Base-by-base conservation (phyloP, 2,113 vertebrate species). In the Bostrychus sinensis region DNA sequence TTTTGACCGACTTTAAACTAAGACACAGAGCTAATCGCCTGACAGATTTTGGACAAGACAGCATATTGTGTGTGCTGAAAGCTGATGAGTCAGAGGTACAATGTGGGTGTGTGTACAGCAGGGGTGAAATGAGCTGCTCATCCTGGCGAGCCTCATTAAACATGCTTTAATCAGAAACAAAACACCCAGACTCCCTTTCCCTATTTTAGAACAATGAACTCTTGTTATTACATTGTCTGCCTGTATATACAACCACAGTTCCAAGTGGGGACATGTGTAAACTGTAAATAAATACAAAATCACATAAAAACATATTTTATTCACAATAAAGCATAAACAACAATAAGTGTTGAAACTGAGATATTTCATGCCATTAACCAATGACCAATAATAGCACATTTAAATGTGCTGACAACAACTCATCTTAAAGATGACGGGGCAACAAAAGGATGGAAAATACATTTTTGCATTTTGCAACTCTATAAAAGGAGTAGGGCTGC, bases 31-130 rank as follows among this genome's bases (percentile, higher is more conserved):
- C 8, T 30, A 53, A 30, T 53, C 8, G 2, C 14, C n/a, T 32
- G 26, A 30, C 50, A 90, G 87, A 85, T 92, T 89, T 91, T 89
- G 76, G 39, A 38, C 51, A 16, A 83, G 48, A 80, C 46, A 53
- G 38, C 14, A 37, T 38, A 64, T 32, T 25, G 39, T 64, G 56
- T 53, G 36, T 20, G 38, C 3, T n/a, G 17, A 7, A 37, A 41
- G 22, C 39, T 36, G 43, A 57, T 39, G 4, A 41, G 41, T 72
- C 26, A 45, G 23, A 42, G 36, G 56, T 63, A 38, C 19, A 62
- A 58, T 57, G n/a, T 7, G 20, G 48, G 39, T 9, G 5, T 67
- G 50, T 59, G 54, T 38, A 36, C 30, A 4, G n/a, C 22, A 75
- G 56, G 23, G 55, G 67, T 62, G 65, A 38, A 38, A 56, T 53